Evolutionary conservation across 2,113 vertebrate species (phyloP).

Genomic region (Erythrocercus mccallii): DNA sequence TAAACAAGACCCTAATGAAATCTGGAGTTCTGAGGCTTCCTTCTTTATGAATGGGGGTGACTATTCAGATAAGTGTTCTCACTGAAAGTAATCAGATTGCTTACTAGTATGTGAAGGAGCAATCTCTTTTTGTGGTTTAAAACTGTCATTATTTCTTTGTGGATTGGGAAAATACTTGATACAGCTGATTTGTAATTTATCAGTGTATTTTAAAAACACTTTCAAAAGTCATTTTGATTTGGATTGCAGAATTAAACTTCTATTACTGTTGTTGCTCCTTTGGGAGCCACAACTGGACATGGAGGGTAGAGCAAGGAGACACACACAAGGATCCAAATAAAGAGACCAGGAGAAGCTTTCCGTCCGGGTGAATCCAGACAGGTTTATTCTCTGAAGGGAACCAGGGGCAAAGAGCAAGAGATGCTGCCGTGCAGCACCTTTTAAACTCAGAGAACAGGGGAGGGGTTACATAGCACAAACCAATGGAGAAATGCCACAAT

Average conservation of each 20-base stretch:
- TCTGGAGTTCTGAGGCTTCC: not conserved
- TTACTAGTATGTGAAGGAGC: not conserved
- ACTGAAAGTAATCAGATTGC: not conserved
- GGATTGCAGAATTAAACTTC: not conserved
- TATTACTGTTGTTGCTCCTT: too few species aligned
- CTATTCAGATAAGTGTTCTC: not conserved
- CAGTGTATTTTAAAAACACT: not conserved
- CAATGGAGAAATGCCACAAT: too few species aligned
- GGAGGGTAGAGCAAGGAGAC: too few species aligned
- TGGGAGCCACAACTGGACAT: too few species aligned
- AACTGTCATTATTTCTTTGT: not conserved
- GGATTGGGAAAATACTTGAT: not conserved
- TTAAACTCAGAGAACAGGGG: too few species aligned
- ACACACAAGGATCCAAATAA: too few species aligned
- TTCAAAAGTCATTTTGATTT: not conserved
- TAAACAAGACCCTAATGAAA: not conserved
- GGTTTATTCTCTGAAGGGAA: too few species aligned
- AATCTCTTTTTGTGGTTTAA: not conserved
- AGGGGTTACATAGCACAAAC: too few species aligned
- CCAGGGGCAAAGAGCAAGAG: too few species aligned
- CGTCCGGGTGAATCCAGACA: too few species aligned
- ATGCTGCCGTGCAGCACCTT: too few species aligned
- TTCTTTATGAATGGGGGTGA: not conserved
- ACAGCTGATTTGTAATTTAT: not conserved
- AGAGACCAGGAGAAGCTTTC: too few species aligned